These are phyloP conservation scores for Cathartes aura DNA, from an alignment of 2,113 vertebrate genomes.

Conservation along the genomic window DNA sequence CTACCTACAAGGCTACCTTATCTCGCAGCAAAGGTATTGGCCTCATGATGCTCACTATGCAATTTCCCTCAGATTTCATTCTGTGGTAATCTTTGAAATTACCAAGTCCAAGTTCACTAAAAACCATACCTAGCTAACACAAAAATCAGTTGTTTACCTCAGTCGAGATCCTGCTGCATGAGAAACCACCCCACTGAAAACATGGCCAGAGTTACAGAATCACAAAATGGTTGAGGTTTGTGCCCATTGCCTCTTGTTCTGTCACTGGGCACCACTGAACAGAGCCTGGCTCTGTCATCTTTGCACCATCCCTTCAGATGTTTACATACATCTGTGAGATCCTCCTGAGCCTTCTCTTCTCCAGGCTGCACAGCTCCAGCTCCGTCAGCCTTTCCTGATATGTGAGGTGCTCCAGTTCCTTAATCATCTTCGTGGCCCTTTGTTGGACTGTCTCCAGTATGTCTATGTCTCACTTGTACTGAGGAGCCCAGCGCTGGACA, in stretches of 20 bases:
- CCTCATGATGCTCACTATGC: not conserved
- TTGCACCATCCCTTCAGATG: not conserved
- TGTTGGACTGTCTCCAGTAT: rapidly evolving
- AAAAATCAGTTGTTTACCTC: not conserved
- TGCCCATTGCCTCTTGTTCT: not conserved
- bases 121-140: not conserved
- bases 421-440: not conserved
- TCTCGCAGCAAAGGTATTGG: not conserved
- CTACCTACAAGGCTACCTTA: not conserved
- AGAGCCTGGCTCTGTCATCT: not conserved
- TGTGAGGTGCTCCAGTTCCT: not conserved
- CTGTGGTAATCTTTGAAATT: not conserved
- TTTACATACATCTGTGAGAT: not conserved
- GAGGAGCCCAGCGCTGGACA: not conserved
- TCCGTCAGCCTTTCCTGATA: not conserved
- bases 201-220: not conserved
- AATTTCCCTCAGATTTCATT: not conserved
- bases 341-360: not conserved
- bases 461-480: rapidly evolving
- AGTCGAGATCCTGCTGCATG: too few relatives aligned
- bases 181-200: not conserved
- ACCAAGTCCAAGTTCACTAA: not conserved
- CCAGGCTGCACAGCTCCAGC: not conserved
- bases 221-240: not conserved
- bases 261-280: not conserved